phyloP scores from a whole-genome alignment of 2,888 invertebrate species.

The Alviniconcha strummeri region DNA sequence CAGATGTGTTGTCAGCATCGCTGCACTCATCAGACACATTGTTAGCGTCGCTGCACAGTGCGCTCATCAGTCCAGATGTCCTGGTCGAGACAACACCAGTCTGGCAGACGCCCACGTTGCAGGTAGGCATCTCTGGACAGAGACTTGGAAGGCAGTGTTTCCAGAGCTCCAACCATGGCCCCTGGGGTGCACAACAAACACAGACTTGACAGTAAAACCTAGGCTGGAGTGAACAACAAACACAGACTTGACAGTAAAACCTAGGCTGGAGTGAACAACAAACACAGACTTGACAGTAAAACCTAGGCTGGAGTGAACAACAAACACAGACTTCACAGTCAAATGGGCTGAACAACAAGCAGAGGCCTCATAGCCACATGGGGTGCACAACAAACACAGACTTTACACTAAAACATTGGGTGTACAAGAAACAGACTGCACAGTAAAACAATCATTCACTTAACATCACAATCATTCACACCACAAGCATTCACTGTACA shows the following conservation, averaged over 20 bases:
- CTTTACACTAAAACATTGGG: no score
- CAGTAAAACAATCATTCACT: no score
- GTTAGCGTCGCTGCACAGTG: conserved; percentile 3
- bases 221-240: conserved; percentile 69
- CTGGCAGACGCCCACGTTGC: conserved; percentile 78
- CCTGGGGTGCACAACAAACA: conserved; percentile 73
- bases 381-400: no score
- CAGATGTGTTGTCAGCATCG: background rate
- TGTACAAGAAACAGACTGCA: no score
- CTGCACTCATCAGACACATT: no score
- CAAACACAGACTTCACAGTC: background rate
- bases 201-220: background rate
- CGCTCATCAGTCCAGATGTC: conserved; percentile 33
- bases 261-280: conserved; percentile 68
- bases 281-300: background rate
- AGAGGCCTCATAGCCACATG: no score
- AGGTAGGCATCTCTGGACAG: conserved; percentile 85
- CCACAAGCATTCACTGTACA: no score
- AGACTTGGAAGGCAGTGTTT: conserved; percentile 82
- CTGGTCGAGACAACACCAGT: conserved; percentile 80
- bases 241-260: background rate
- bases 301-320: conserved; percentile 68
- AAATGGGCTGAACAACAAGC: no score
- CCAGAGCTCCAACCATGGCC: conserved; percentile 86
- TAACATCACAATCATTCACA: no score